These are phyloP conservation scores for Hippocampus mohnikei DNA, from an alignment of 2,113 vertebrate species.

Conservation along the genomic window DNA sequence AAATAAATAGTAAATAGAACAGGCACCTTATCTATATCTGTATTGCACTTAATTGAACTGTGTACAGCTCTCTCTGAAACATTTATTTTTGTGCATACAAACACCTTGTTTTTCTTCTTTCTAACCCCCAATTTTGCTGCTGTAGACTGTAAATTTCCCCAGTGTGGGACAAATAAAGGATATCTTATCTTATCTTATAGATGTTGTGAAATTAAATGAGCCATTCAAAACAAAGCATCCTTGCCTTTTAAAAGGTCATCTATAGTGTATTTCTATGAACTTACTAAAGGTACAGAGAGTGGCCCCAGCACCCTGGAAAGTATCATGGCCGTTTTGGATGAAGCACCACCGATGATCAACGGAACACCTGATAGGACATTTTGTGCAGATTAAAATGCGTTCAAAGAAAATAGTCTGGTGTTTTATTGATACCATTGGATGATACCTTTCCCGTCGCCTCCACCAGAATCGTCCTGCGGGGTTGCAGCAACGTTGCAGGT, in stretches of 20 bases:
- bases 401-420: not conserved
- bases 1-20: too few relatives aligned
- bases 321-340: slow-evolving; percentile 63
- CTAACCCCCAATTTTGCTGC: too few relatives aligned
- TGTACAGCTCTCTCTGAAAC: too few relatives aligned
- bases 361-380: slow-evolving; percentile 31
- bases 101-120: too few relatives aligned
- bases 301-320: slow-evolving; percentile 61
- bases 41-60: too few relatives aligned
- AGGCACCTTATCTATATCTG: too few relatives aligned
- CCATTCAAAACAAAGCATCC: not conserved
- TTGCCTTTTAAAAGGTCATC: not conserved
- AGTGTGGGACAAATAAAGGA: too few relatives aligned
- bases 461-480: not conserved
- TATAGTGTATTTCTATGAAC: slow-evolving; percentile 12
- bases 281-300: slow-evolving; percentile 68
- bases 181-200: not conserved
- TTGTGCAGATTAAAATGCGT: not conserved
- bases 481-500: slow-evolving; percentile 39
- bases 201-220: not conserved
- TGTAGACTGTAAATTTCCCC: too few relatives aligned
- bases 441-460: slow-evolving; percentile 3
- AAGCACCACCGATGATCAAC: slow-evolving; percentile 67
- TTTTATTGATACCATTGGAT: not conserved
- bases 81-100: too few relatives aligned